Evolutionary conservation across 1,140 invertebrate genomes (phyloP).

Genomic region (Aricia agestis): DNA sequence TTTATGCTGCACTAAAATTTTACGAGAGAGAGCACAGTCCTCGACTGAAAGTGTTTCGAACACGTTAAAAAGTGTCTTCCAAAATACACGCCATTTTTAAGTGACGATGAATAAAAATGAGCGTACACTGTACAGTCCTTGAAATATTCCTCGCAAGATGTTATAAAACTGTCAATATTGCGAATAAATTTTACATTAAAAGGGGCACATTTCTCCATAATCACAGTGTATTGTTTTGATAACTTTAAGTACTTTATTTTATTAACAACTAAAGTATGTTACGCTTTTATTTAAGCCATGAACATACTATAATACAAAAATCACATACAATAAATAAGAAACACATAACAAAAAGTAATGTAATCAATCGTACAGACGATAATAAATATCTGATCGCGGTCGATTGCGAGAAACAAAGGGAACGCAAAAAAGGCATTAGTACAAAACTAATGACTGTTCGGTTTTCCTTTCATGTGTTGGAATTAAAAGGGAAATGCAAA

Average conservation of each 20-base stretch:
- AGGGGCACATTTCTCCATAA: background rate
- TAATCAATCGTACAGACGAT: background rate
- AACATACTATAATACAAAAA: no score
- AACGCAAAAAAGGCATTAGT: conserved; percentile 1
- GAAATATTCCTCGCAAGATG: background rate
- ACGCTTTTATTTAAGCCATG: no score
- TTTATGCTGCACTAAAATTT: background rate
- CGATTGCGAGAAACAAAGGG: background rate
- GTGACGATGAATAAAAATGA: conserved; percentile 1
- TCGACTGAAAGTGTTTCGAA: background rate
- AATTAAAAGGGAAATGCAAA: background rate
- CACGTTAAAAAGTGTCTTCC: background rate
- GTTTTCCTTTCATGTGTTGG: background rate
- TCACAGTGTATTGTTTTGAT: background rate
- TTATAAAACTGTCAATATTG: background rate
- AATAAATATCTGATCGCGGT: background rate
- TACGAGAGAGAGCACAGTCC: background rate
- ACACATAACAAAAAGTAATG: background rate
- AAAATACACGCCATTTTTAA: background rate
- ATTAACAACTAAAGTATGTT: background rate
- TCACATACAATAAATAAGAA: no score
- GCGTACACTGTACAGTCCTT: background rate
- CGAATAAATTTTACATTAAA: background rate
- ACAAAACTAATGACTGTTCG: background rate
- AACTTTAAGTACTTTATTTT: no score